These are phyloP conservation scores for Illadopsis cleaveri DNA, from an alignment of 2,113 vertebrate species.

Conservation along the genomic window DNA sequence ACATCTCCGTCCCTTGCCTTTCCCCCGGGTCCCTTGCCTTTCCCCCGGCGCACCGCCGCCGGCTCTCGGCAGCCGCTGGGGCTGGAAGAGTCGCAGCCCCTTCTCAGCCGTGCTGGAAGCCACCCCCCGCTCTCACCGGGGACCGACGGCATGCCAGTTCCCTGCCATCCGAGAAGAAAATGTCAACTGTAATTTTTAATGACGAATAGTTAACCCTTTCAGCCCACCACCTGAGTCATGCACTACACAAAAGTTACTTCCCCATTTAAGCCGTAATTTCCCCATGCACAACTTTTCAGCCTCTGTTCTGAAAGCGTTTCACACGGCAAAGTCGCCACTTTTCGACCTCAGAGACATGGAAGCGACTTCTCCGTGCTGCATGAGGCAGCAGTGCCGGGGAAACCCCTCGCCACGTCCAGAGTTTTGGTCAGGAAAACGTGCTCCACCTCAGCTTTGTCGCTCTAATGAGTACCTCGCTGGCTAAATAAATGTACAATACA, in stretches of 20 bases:
- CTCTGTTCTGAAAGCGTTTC: not conserved
- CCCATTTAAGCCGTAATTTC: not conserved
- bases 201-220: not conserved
- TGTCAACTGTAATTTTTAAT: not conserved
- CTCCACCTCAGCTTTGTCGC: not conserved
- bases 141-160: not conserved
- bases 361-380: not conserved
- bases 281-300: not conserved
- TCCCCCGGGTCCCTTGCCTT: not conserved
- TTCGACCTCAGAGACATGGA: accelerated
- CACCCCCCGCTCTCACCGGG: accelerated
- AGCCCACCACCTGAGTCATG: not conserved
- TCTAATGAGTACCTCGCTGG: accelerated
- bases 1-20: not conserved
- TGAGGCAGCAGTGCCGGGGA: not conserved
- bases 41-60: too few relatives aligned
- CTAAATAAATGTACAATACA: not conserved
- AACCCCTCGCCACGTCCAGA: accelerated
- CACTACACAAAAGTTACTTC: not conserved
- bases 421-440: not conserved
- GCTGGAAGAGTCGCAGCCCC: not conserved
- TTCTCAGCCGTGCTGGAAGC: not conserved
- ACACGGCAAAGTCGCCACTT: accelerated
- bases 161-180: not conserved
- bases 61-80: not conserved